Evolutionary conservation across 2,113 vertebrate species (phyloP), one percentile per base, ranked within the genome.

Genomic region (Prionailurus viverrinus): DNA sequence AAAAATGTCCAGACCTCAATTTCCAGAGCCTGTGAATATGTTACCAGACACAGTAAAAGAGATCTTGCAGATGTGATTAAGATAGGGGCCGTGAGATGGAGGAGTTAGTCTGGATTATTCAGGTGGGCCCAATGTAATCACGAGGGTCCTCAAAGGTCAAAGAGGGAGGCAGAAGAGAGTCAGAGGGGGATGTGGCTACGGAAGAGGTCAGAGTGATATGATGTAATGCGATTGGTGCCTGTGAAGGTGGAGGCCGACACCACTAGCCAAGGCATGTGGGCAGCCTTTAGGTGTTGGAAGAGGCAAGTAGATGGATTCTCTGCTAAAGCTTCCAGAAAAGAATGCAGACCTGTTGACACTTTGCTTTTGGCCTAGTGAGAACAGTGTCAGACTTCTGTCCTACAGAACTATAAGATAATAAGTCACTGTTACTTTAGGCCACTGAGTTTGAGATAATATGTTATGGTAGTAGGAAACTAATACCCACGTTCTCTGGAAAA

Each of bases 391-490:
- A 86, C 10, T 68, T 95, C 39, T n/a, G 13, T 66, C 10, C 33
- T 68, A 55, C 3, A 33, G 10, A 63, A 66, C 7, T 55, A 0
- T 81, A 51, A 16, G 7, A 19, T 29, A 69, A 80, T 63, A 86
- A 58, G 65, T 81, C 45, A 86, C 25, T 63, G 3, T 36, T 76
- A 82, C 25, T 91, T 69, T 73, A 95, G 55, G 39, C 12, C 48
- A 80, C 33, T 36, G 23, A 51, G 21, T 93, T 74, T 39, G 61
- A 58, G 15, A 33, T 66, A 55, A 94, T 93, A 84, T 78, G 21
- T 91, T 87, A 73, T 15, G 39, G 53, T 41, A 89, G 48, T 29
- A 71, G 73, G n/a, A 95, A 93, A 76, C 15, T 33, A 95, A 93
- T 25, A 69, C 7, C 55, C 13, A 55, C 51, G 5, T 41, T 45